Evolutionary conservation across 30 jellyfish, hydroid and myxozoan species (phyloP).

Genomic region (Cassiopea xamachana): DNA sequence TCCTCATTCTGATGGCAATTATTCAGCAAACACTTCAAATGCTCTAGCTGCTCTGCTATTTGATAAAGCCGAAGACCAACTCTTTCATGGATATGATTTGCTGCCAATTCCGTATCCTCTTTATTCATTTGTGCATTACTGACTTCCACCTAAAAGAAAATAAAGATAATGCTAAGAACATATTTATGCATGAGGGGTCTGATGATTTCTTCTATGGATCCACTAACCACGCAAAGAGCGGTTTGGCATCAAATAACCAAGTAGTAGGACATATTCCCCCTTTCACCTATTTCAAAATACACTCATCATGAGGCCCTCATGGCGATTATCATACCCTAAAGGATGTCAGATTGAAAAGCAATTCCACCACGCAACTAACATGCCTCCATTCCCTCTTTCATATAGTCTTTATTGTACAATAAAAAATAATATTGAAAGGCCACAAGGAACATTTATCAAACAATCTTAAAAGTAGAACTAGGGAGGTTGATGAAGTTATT

Average conservation of each 20-base stretch:
- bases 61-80: slow-evolving; percentile 79
- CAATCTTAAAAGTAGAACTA: too few relatives aligned
- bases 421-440: too few relatives aligned
- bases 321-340: too few relatives aligned
- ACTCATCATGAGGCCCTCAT: not conserved
- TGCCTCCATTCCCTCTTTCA: too few relatives aligned
- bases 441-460: too few relatives aligned
- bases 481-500: too few relatives aligned
- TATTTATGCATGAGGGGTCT: too few relatives aligned
- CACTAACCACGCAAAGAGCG: not conserved
- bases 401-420: too few relatives aligned
- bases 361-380: too few relatives aligned
- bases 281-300: not conserved
- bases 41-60: slow-evolving; percentile 75
- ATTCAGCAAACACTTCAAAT: slow-evolving; percentile 48
- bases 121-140: slow-evolving; percentile 42
- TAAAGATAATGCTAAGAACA: too few relatives aligned
- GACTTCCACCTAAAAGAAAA: slow-evolving; percentile 31
- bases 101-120: slow-evolving; percentile 62
- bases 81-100: slow-evolving; percentile 74
- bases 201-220: too few relatives aligned
- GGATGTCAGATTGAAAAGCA: too few relatives aligned
- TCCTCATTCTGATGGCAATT: slow-evolving; percentile 70
- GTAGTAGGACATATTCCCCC: not conserved
- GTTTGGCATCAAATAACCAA: not conserved